Base-by-base conservation (phyloP, 2,888 invertebrate genomes). In the Griposia aprilina region DNA sequence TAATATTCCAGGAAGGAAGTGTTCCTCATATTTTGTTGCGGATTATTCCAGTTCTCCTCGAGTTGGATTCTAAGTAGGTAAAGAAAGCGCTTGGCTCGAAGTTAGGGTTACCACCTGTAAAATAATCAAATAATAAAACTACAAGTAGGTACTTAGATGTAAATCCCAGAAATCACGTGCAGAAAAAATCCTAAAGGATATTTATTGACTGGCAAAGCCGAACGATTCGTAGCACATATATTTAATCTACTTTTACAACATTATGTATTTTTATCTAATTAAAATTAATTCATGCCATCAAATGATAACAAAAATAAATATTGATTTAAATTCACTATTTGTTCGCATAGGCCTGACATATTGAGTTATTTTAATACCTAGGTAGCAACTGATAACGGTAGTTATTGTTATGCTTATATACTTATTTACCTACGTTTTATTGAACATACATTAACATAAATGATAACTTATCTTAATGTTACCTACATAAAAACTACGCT, bases 391-490 rank as follows among this genome's bases (percentile, higher is more conserved):
- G 88, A 86, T 86, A 88, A 79, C 71, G n/a, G 13, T 4, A 30
- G 78, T 85, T 80, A 81, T 80, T 85, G 76, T 88, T 87, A 80
- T 80, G 76, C 78, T 74, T 80, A 88, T 83, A 86, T 52, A 50
- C 57, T 68, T 75, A 74, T 65, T 78, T 73, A 82, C 70, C 76
- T 80, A 81, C 69, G 59, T 72, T 78, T 81, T 72, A 81, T 82
- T 81, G 73, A 76, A 76, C 75, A 83, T 48, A 75, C 30, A 69
- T 68, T 74, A 55, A 70, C 70, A 72, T 60, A 74, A 63, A n/a
- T n/a, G 88, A 88, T 85, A 87, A 45, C 63, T 55, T 87, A 87
- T 88, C 88, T 85, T 78, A 85, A 74, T 66, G 77, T 71, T 55
- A 82, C 63, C 55, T 69, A 81, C 60, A 57, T 70, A 67, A 77